These are phyloP conservation scores for Phoeniculus purpureus DNA, from an alignment of 2,797 vertebrate species.

Conservation along the genomic window DNA sequence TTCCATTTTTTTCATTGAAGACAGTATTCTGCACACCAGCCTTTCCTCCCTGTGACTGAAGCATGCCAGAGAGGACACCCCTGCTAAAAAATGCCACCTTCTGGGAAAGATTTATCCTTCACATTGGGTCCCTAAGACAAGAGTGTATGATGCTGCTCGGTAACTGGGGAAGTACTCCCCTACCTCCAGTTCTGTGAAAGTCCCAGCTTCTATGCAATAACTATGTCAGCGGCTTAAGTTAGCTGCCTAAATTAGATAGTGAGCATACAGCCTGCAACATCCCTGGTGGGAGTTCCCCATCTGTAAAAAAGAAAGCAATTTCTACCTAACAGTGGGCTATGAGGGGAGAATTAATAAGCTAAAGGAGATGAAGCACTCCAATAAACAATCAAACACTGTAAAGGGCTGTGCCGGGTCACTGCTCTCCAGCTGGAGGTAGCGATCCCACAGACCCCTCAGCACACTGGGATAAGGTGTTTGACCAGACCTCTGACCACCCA, in stretches of 20 bases:
- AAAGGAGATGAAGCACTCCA: background rate
- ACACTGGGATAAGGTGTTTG: background rate
- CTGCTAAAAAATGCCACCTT: background rate
- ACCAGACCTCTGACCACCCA: background rate
- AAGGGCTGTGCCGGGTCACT: background rate
- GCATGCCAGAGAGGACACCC: background rate
- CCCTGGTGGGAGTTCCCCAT: conserved; percentile 33
- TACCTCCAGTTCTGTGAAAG: background rate
- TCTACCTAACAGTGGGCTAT: conserved; percentile 13
- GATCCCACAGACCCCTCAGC: background rate
- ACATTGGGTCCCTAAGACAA: background rate
- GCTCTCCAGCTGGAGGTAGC: conserved; percentile 17
- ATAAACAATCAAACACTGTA: background rate
- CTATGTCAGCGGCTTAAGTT: background rate
- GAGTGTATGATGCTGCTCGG: background rate
- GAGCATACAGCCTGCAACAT: background rate
- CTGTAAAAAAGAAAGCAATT: conserved; percentile 47
- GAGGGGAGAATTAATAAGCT: conserved; percentile 36
- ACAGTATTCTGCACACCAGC: background rate
- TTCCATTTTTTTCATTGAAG: too few species aligned
- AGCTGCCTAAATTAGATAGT: background rate
- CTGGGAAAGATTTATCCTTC: background rate
- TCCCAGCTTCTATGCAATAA: background rate
- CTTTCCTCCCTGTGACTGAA: background rate
- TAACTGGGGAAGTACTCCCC: background rate